These are phyloP conservation scores for Chinchilla lanigera DNA, from an alignment of 2,113 vertebrate genomes.

Conservation along the genomic window DNA sequence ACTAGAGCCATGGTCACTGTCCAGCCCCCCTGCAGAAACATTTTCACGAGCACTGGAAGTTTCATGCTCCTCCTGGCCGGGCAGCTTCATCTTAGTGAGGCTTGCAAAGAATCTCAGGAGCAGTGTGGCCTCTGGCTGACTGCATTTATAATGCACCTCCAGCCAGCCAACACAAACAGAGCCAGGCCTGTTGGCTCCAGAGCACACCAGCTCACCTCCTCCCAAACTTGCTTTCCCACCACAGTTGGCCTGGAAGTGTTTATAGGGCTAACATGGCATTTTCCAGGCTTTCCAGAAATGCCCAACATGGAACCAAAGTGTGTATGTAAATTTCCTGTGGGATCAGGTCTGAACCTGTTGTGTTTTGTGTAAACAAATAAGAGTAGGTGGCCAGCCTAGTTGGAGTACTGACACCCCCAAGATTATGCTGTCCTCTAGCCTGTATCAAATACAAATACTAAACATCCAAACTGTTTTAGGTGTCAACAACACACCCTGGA, in stretches of 20 bases:
- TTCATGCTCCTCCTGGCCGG: slow-evolving; percentile 66
- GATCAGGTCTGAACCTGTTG: not conserved
- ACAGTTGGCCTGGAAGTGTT: not conserved
- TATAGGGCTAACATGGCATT: not conserved
- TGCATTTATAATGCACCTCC: slow-evolving; percentile 61
- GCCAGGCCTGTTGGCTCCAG: slow-evolving; percentile 57
- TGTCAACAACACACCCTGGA: slow-evolving; percentile 61
- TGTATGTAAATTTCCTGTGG: not conserved
- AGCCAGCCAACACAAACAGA: slow-evolving; percentile 10
- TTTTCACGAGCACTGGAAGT: slow-evolving; percentile 36
- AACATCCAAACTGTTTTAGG: slow-evolving; percentile 65
- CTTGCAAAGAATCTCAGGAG: not conserved
- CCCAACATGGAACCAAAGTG: not conserved
- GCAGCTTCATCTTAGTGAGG: slow-evolving; percentile 66
- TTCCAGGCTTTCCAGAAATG: slow-evolving; percentile 46
- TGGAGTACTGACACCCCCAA: not conserved
- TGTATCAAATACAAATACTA: slow-evolving; percentile 74
- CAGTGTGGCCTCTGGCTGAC: not conserved
- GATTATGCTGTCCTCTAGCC: not conserved
- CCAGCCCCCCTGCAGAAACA: slow-evolving; percentile 13
- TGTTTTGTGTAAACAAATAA: slow-evolving; percentile 77
- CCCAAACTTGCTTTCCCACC: not conserved
- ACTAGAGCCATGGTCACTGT: not conserved
- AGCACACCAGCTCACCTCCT: slow-evolving; percentile 1
- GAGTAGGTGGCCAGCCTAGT: slow-evolving; percentile 7